Conservation (phyloP, 2,113 vertebrate genomes). For the Grallaria varia region DNA sequence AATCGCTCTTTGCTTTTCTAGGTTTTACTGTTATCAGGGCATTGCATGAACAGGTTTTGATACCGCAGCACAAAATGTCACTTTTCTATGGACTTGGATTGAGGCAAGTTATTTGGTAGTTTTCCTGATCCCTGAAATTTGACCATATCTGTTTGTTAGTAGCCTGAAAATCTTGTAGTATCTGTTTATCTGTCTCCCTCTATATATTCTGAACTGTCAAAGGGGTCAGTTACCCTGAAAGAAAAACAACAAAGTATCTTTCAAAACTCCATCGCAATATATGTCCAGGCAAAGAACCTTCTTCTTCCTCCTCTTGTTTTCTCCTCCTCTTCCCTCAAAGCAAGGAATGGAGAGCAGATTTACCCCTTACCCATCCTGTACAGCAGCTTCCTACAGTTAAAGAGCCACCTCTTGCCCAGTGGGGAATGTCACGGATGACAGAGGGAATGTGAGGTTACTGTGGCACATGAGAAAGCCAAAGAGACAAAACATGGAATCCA, state of each 20-base stretch:
- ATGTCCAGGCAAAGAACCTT: not conserved
- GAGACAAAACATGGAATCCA: not conserved
- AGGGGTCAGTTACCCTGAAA: not conserved
- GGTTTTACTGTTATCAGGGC: not conserved
- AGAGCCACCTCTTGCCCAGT: not conserved
- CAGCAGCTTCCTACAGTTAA: not conserved
- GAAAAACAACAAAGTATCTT: not conserved
- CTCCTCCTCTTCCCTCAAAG: not conserved
- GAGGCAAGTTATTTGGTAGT: not conserved
- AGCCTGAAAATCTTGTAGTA: not conserved
- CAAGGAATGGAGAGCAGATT: not conserved
- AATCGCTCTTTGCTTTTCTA: not conserved
- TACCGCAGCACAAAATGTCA: not conserved
- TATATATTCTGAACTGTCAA: not conserved
- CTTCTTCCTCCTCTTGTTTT: not conserved
- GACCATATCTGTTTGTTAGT: not conserved
- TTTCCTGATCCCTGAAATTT: constrained; percentile 11
- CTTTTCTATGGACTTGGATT: not conserved
- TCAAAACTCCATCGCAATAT: not conserved
- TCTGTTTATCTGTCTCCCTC: not conserved
- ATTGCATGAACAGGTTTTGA: not conserved
- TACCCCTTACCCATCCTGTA: not conserved
- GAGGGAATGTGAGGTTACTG: not conserved
- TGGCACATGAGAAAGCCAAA: not conserved
- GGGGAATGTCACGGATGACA: not conserved